Conservation (phyloP, 2,797 vertebrate genomes). For the Selene dorsalis region DNA sequence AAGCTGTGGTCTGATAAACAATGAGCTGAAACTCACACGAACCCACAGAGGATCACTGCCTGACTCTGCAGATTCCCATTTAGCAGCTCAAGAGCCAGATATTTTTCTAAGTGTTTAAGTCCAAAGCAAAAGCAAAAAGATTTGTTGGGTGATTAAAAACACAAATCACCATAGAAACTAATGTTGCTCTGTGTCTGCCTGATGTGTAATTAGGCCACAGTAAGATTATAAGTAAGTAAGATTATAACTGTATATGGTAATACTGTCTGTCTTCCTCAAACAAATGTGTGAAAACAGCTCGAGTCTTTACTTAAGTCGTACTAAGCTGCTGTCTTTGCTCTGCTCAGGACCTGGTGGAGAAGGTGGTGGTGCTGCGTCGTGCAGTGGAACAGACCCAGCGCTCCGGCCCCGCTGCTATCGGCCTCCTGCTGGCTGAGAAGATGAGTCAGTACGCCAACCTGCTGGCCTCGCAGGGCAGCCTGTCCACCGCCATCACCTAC, state of each 20-base stretch:
- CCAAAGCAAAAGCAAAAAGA: too few relatives aligned
- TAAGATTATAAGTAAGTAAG: too few relatives aligned
- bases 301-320: neutral
- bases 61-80: too few relatives aligned
- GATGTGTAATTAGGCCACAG: too few relatives aligned
- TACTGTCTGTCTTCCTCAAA: neutral
- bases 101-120: too few relatives aligned
- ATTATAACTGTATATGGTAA: neutral
- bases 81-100: too few relatives aligned
- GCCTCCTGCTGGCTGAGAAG: constrained; percentile 89
- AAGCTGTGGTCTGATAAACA: too few relatives aligned
- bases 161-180: too few relatives aligned
- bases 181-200: too few relatives aligned
- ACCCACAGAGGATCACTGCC: too few relatives aligned
- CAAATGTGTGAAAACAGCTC: neutral
- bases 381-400: constrained; percentile 89
- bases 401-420: constrained; percentile 82
- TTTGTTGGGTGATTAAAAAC: too few relatives aligned
- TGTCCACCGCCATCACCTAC: constrained; percentile 92
- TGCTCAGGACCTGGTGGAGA: constrained; percentile 95
- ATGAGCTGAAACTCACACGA: too few relatives aligned
- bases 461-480: constrained; percentile 93
- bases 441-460: constrained; percentile 95
- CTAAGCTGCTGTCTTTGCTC: neutral
- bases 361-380: constrained; percentile 92